Evolutionary conservation across 2,888 invertebrate species (phyloP).

Genomic region (Cheilosia soror): DNA sequence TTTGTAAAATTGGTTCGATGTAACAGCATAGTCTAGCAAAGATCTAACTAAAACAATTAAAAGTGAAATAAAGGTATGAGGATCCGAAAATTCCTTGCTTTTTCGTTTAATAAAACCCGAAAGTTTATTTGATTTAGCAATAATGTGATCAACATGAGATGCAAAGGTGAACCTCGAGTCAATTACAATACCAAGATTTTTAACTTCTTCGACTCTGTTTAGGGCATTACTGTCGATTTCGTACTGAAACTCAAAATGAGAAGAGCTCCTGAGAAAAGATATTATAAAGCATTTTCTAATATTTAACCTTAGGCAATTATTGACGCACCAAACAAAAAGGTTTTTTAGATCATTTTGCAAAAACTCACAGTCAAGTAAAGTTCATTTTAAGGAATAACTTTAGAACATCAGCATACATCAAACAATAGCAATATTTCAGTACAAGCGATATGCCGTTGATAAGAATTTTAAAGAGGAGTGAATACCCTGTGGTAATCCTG

Average conservation of each 20-base stretch:
- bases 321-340: too few species aligned
- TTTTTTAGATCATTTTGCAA: too few species aligned
- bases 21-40: too few species aligned
- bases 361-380: neutral
- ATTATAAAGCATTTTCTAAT: neutral
- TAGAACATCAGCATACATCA: neutral
- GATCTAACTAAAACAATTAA: too few species aligned
- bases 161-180: too few species aligned
- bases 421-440: neutral
- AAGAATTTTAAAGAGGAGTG: neutral
- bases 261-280: neutral
- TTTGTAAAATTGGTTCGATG: too few species aligned
- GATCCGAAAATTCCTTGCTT: conserved; percentile 1
- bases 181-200: too few species aligned
- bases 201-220: neutral
- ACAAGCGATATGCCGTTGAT: neutral
- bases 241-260: neutral
- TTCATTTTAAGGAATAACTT: neutral
- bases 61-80: neutral
- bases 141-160: neutral
- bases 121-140: neutral
- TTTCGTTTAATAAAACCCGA: neutral
- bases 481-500: neutral
- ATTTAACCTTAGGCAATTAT: too few species aligned
- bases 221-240: neutral